Percentiles rank a stretch among this genome's conserved stretches.
These are phyloP conservation scores for Corynorhinus townsendii DNA, from an alignment of 2,113 vertebrate genomes.

Conservation along the genomic window DNA sequence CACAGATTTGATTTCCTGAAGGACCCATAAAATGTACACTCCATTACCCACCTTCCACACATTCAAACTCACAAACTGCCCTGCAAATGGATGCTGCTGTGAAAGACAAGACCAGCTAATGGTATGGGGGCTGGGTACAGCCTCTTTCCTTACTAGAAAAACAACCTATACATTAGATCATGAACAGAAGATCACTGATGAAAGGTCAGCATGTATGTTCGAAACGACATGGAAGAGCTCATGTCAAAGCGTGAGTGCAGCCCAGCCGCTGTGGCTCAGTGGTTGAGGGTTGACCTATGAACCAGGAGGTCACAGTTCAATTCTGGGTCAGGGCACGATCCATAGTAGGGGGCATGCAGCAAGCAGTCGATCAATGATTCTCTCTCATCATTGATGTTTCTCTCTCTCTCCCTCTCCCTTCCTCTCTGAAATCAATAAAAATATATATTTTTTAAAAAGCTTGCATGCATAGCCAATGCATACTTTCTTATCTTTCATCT, in stretches of 20 bases:
- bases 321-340: too few species aligned
- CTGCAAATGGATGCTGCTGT: neutral
- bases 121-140: neutral
- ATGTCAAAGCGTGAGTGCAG: neutral
- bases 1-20: slow-evolving; percentile 24
- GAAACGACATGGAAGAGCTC: neutral
- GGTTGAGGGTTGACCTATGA: too few species aligned
- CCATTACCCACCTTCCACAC: neutral
- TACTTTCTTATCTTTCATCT: neutral
- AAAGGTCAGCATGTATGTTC: neutral
- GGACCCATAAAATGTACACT: slow-evolving; percentile 1
- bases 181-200: neutral
- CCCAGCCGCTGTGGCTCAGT: too few species aligned
- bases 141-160: neutral
- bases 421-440: too few species aligned
- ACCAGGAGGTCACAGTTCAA: too few species aligned
- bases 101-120: neutral
- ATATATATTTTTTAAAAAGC: neutral
- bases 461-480: neutral
- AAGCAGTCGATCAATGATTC: too few species aligned
- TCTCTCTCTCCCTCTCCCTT: too few species aligned
- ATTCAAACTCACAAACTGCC: neutral
- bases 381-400: too few species aligned
- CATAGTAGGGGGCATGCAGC: too few species aligned
- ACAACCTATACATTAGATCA: neutral